Percentiles rank a stretch among this genome's conserved stretches.
Evolutionary conservation across 37 sponge, comb jelly and placozoan genomes (phyloP).

Genomic region (Amphimedon queenslandica): DNA sequence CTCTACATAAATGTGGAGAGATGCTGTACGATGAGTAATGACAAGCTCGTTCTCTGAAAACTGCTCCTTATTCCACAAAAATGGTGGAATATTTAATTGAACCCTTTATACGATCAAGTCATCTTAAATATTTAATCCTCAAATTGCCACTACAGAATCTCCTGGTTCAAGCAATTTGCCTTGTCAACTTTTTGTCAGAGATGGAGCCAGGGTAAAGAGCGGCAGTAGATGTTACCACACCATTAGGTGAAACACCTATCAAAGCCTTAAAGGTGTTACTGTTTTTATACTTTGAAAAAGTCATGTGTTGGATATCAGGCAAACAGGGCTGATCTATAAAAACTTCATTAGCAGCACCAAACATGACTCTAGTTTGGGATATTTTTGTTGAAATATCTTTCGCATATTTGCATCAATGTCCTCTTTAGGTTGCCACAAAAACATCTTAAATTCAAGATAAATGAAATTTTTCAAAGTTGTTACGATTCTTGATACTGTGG

Average conservation of each 20-base stretch:
- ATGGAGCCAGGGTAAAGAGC: conserved; percentile 29
- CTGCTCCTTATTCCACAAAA: not conserved
- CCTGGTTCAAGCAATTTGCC: conserved; percentile 32
- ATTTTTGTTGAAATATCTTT: conserved; percentile 11
- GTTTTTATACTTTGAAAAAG: conserved; percentile 46
- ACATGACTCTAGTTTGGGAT: conserved; percentile 37
- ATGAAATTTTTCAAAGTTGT: conserved; percentile 24
- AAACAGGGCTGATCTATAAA: conserved; percentile 29
- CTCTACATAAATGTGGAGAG: conserved; percentile 24
- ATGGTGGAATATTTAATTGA: conserved; percentile 24
- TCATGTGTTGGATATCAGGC: conserved; percentile 21
- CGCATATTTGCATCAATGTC: conserved; percentile 24
- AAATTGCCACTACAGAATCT: conserved; percentile 55
- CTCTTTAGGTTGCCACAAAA: conserved; percentile 35
- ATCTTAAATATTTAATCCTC: conserved; percentile 38
- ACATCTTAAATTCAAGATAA: conserved; percentile 10
- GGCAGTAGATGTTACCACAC: conserved; percentile 38
- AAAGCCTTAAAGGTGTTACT: conserved; percentile 45
- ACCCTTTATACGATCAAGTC: not conserved
- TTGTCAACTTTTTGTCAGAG: conserved; percentile 42
- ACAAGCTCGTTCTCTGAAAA: not conserved
- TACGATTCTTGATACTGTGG: conserved; percentile 31
- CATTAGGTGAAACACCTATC: conserved; percentile 45
- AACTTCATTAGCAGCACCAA: conserved; percentile 44
- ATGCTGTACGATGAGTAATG: conserved; percentile 11